A percentile compares a stretch with the other conserved stretches of the same genome.
Conservation (phyloP, 1,140 invertebrate species). For the Cydia splendana region DNA sequence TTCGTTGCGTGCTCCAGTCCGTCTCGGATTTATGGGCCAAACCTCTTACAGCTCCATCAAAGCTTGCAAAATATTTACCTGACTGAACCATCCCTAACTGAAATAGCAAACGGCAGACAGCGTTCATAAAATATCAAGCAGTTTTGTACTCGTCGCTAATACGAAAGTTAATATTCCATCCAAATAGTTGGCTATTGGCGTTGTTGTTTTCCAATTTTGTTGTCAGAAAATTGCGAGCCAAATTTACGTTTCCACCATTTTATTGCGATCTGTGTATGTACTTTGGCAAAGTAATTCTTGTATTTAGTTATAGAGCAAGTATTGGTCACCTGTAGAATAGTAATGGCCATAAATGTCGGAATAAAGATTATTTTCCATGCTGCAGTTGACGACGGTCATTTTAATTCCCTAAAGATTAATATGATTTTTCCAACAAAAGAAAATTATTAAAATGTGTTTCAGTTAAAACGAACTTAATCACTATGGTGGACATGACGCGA, state of each 20-base stretch:
- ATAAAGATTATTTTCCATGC: not conserved
- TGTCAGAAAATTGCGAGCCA: constrained; percentile 11
- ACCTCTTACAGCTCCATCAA: constrained; percentile 47
- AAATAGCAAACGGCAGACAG: constrained; percentile 20
- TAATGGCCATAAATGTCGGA: not conserved
- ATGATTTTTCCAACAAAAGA: not conserved
- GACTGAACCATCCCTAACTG: constrained; percentile 29
- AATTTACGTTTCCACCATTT: constrained; percentile 3
- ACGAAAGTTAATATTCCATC: constrained; percentile 19
- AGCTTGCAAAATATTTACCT: constrained; percentile 45
- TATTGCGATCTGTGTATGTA: not conserved
- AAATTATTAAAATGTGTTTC: constrained; percentile 21
- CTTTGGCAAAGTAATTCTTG: not conserved
- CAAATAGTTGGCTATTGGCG: constrained; percentile 17
- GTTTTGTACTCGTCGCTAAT: constrained; percentile 23
- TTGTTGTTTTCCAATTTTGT: constrained; percentile 27
- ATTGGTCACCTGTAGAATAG: not conserved
- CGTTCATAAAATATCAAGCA: constrained; percentile 18
- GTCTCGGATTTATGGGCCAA: constrained; percentile 48
- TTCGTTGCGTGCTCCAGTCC: constrained; percentile 49
- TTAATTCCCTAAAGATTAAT: constrained; percentile 24
- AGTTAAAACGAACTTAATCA: constrained; percentile 21
- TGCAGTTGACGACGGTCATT: not conserved
- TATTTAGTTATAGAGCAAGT: not conserved
- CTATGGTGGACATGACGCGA: constrained; percentile 5